Evolutionary conservation across 2,888 invertebrate genomes (phyloP), one percentile per base, ranked within the genome.

Genomic region (Sympetrum striolatum): DNA sequence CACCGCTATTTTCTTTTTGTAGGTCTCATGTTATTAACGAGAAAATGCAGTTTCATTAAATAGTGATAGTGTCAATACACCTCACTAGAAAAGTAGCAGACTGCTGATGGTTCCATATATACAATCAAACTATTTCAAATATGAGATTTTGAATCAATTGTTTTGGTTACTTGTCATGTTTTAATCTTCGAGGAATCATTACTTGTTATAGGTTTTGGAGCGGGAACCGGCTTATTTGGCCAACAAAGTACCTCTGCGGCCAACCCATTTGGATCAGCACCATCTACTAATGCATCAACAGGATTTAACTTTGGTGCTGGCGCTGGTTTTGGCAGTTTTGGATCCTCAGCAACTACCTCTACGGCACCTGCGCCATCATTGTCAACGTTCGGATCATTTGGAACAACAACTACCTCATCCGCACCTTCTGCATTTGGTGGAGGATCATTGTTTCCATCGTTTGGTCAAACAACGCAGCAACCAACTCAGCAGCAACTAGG

Each of bases 401-500:
- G 92, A 58, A 92, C 93, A 39, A 94, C 95, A 18, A 94, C 95
- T 80, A 94, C 95, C 8, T 94, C 95, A 22, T 37, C 91, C 92
- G 60, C 92, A 25, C 92, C 92, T 90, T 92, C 92, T 92, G 92
- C 64, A 92, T 91, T 53, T 90, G 92, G 80, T 92, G 92, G 90
- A 93, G 94, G 92, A 93, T 93, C 91, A 92, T 93, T 80, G 93
- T 94, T 91, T 86, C 60, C 86, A 3, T n/a, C 86, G 8, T 86
- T 86, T n/a, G 86, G 86, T 12, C 86, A 60, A 37, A 60, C 35
- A 22, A 31, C 58, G n/a, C 86, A 86, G 31, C 86, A 86, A n/a
- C 37, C 22, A 35, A 15, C 58, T 2, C 86, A 60, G 8, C 86
- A 86, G n/a, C 12, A 58, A 10, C 86, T 60, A 14, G 58, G 58